These are phyloP conservation scores for Arrhamphus sclerolepis DNA, from an alignment of 2,797 vertebrate species.

Conservation along the genomic window DNA sequence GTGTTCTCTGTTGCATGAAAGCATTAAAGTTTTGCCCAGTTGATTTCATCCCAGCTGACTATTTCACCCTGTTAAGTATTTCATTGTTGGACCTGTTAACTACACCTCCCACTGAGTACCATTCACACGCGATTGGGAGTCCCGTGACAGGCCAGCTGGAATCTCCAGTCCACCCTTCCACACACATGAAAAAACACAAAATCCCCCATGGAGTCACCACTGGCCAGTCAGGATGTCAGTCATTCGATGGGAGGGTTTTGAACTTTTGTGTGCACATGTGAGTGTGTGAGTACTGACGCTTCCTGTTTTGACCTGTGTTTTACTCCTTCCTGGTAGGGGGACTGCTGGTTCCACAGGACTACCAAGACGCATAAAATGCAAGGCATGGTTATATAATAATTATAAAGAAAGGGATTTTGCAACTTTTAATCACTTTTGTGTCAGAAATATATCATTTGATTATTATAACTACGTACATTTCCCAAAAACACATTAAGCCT, in stretches of 20 bases:
- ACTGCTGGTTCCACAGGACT: conserved; percentile 43
- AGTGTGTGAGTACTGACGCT: conserved; percentile 58
- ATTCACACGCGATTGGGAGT: conserved; percentile 76
- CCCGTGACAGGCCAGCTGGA: conserved; percentile 75
- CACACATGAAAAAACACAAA: conserved; percentile 39
- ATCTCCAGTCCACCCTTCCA: conserved; percentile 44
- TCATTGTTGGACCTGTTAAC: conserved; percentile 56
- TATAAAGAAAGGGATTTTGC: too few species aligned
- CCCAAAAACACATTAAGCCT: background rate
- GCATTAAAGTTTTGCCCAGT: conserved; percentile 18
- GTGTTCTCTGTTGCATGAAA: background rate
- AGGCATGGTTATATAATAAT: too few species aligned
- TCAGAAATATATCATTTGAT: background rate
- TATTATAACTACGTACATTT: background rate
- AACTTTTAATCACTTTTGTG: background rate
- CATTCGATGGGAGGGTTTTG: conserved; percentile 64
- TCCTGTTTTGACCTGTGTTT: conserved; percentile 90
- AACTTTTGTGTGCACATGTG: conserved; percentile 20
- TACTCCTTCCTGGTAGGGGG: conserved; percentile 82
- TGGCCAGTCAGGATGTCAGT: conserved; percentile 78
- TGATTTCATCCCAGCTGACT: conserved; percentile 56
- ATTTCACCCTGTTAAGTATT: conserved; percentile 66
- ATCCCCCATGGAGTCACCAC: conserved; percentile 59
- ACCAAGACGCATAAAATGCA: conserved; percentile 41
- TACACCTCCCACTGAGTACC: conserved; percentile 46